A percentile compares a stretch with the other conserved stretches of the same genome.
Evolutionary conservation across 2,113 vertebrate genomes (phyloP).

Genomic region (Oncorhynchus kisutch): DNA sequence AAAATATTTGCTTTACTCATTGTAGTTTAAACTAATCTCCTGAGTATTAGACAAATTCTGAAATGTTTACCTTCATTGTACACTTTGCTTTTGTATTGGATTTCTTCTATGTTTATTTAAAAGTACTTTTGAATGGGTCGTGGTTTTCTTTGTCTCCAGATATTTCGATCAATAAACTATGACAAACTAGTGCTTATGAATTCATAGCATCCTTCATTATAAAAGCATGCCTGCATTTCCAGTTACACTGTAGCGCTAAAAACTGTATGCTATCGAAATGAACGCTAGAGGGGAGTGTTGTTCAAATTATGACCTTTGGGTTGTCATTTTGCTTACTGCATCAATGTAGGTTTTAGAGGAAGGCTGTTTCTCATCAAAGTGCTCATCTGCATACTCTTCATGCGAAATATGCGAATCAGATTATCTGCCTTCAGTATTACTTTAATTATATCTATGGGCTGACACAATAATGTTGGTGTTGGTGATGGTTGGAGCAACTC

Average conservation of each 20-base stretch:
- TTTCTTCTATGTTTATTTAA: slow-evolving; percentile 39
- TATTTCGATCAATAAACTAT: slow-evolving; percentile 44
- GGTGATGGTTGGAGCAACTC: neutral
- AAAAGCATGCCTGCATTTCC: no score
- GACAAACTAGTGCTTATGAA: neutral
- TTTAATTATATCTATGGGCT: neutral
- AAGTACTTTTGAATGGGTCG: slow-evolving; percentile 21
- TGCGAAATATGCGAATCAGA: neutral
- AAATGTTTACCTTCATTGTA: slow-evolving; percentile 17
- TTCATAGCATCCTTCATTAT: no score
- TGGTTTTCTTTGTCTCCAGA: slow-evolving; percentile 35
- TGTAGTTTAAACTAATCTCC: neutral
- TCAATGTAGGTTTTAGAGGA: no score
- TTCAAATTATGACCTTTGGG: slow-evolving; percentile 9
- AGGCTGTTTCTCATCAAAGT: no score
- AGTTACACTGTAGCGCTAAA: no score
- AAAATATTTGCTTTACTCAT: neutral
- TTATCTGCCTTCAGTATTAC: neutral
- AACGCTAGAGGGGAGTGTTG: slow-evolving; percentile 59
- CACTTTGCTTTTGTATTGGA: neutral
- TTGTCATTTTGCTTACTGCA: neutral
- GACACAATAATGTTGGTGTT: neutral
- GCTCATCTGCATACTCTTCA: no score
- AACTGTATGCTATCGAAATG: slow-evolving; percentile 10
- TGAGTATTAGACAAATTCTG: slow-evolving; percentile 30